Evolutionary conservation across 2,888 invertebrate genomes (phyloP), one percentile per base, ranked within the genome.

Genomic region (Drosophila engyochracea): DNA sequence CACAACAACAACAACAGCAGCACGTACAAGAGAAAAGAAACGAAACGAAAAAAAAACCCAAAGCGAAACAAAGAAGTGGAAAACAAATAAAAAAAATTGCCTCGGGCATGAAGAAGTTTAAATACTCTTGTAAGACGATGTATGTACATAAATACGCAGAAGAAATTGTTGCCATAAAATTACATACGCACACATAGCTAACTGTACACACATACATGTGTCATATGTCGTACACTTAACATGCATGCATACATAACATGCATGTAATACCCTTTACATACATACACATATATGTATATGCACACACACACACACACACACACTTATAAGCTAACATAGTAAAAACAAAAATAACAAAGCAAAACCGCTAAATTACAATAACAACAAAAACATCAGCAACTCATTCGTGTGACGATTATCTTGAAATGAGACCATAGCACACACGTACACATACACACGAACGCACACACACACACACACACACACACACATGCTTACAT

Each of bases 321-420:
- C 54, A 63, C 58, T 52, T 47, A 70, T 25, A 68, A 67, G 54
- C 67, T 58, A 58, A 68, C 69, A 61, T 54, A 69, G 63, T 47
- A 51, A 73, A 61, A 64, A 59, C 60, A 59, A 64, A 55, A 54
- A 76, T 74, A 63, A 74, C 68, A 78, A 74, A 80, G 71, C 70
- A 80, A 81, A 85, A 85, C 82, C 88, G 88, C 85, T 89, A 84
- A 88, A 81, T 87, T 85, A 85, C 83, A 87, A 60, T 55, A 71
- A 69, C 74, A 65, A 49, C 66, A 81, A 69, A 59, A 77, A 81
- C 85, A 73, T 68, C 55, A 67, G 55, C 83, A 83, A 81, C 83
- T 85, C 85, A 84, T 79, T 87, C 85, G 84, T 88, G 84, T 78
- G 89, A 85, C 85, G 85, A 85, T 85, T 85, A 85, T 85, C 90